These are phyloP conservation scores for Chaunax sp. DNA, from an alignment of 2,797 vertebrate genomes.

Conservation along the genomic window DNA sequence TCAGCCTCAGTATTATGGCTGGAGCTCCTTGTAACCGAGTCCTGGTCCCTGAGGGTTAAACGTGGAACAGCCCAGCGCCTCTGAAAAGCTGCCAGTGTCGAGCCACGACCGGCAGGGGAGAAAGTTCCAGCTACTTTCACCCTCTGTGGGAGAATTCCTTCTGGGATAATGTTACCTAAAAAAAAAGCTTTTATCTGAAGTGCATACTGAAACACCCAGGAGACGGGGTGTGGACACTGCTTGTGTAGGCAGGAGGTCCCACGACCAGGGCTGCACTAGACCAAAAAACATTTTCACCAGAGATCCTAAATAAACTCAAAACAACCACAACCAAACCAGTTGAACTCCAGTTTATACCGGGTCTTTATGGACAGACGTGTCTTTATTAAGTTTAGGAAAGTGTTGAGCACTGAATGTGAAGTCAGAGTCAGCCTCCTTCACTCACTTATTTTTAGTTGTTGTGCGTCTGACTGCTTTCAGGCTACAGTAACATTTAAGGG, in stretches of 20 bases:
- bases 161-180: conserved; percentile 27
- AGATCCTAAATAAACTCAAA: too few relatives aligned
- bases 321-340: too few relatives aligned
- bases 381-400: too few relatives aligned
- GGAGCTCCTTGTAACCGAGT: conserved; percentile 35
- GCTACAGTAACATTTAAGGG: too few relatives aligned
- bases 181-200: conserved; percentile 4
- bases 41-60: conserved; percentile 26
- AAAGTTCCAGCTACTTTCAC: conserved; percentile 34
- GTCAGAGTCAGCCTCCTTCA: background rate
- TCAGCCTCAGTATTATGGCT: conserved; percentile 15
- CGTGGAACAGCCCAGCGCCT: conserved; percentile 19
- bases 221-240: background rate
- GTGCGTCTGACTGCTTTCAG: background rate
- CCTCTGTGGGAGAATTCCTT: conserved; percentile 8
- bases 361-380: too few relatives aligned
- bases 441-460: background rate
- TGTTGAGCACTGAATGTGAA: background rate
- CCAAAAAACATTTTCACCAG: too few relatives aligned
- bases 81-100: conserved; percentile 47
- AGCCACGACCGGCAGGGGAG: conserved; percentile 16
- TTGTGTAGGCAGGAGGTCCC: background rate
- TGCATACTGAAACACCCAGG: background rate
- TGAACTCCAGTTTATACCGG: too few relatives aligned
- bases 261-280: background rate